Evolutionary conservation across 2,113 vertebrate species (phyloP), one percentile per base, ranked within the genome.

Genomic region (Pteruthius melanotis): DNA sequence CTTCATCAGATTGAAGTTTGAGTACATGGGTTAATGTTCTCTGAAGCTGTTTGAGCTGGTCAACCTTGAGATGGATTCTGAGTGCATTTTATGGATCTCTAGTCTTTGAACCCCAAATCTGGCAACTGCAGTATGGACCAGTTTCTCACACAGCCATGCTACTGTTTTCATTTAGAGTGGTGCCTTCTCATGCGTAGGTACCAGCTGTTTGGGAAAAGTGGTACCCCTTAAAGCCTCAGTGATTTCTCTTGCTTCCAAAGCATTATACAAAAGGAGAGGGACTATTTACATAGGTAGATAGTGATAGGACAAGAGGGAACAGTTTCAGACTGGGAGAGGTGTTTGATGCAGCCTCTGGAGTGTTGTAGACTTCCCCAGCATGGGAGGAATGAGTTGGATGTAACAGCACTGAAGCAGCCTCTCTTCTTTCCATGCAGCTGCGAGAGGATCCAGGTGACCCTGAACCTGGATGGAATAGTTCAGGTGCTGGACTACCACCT

Each of bases 381-480:
- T 13, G 24, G 31, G 9, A 83, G 20, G 15, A 80, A 7, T 11
- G 27, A 72, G 26, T 42, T 93, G 52, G 50, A 35, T 18, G 2
- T 63, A 8, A 30, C 52, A 45, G 65, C 13, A 5, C 60, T 82
- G 37, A 94, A 35, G 33, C 23, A 59, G 12, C 28, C 27, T 66
- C n/a, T 78, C 13, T 69, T 23, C 24, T 84, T 88, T 84, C n/a
- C 6, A 2, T 40, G 16, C 69, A 99, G 98, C 72, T 50, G 97
- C 0, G 99, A 99, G 35, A 97, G 98, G 66, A 90, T 98, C 76
- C 98, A 98, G 1, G 99, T 99, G 45, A 98, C 98, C 21, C 98
- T 99, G 53, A 99, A 99, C 96, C 97, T 99, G 13, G 99, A 99
- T 27, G 99, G 99, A 13, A 99, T 99, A 33, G 99, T 99, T 52